phyloP scores from a whole-genome alignment of 2,888 invertebrate species.

The Aproaerema taeniolella region DNA sequence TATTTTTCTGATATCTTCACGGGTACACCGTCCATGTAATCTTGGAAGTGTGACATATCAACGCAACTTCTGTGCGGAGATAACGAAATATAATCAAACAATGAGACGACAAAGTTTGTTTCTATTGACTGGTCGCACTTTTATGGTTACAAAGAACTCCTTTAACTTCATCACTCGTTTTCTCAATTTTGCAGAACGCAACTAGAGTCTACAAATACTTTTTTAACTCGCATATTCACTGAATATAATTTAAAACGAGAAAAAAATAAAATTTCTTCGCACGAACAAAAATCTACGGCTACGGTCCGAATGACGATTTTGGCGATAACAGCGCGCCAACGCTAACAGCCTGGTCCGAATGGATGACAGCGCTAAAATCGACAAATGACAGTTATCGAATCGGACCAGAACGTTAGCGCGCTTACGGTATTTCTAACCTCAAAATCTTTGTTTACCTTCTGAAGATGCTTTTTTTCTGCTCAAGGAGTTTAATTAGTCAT shows the following conservation, averaged over 20 bases:
- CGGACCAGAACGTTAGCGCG: too few relatives aligned
- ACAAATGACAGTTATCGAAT: too few relatives aligned
- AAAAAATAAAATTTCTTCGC: constrained; percentile 24
- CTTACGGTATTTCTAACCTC: too few relatives aligned
- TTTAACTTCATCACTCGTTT: constrained; percentile 63
- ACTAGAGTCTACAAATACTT: constrained; percentile 21
- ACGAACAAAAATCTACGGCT: too few relatives aligned
- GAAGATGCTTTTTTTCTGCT: too few relatives aligned
- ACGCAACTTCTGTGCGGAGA: constrained; percentile 33
- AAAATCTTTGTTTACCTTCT: too few relatives aligned
- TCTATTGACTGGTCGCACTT: constrained; percentile 54
- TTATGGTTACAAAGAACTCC: constrained; percentile 68
- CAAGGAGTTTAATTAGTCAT: too few relatives aligned
- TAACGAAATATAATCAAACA: constrained; percentile 50
- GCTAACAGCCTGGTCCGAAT: too few relatives aligned
- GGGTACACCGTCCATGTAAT: constrained; percentile 89
- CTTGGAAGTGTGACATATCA: constrained; percentile 72
- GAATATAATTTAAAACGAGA: constrained; percentile 26
- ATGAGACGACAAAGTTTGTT: constrained; percentile 66
- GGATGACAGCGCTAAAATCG: too few relatives aligned
- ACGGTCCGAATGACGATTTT: too few relatives aligned
- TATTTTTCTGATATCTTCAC: constrained; percentile 93
- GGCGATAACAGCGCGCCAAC: too few relatives aligned
- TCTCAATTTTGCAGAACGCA: constrained; percentile 26
- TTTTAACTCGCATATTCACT: constrained; percentile 33